phyloP scores from a whole-genome alignment of 2,888 invertebrate genomes.

The Spicauda simplicius region DNA sequence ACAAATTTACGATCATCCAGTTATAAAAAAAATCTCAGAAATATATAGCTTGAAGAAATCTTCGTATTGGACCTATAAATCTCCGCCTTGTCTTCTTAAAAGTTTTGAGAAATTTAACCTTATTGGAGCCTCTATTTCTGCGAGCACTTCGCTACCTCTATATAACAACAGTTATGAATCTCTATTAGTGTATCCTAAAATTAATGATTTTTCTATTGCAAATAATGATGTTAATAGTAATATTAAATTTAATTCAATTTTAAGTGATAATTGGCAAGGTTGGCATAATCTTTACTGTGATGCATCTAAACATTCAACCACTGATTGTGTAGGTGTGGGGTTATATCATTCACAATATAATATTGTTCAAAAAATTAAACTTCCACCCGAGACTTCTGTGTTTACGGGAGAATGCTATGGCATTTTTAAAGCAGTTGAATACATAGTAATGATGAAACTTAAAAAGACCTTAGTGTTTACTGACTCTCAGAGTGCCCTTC shows the following conservation, averaged over 20 bases:
- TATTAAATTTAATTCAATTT: slow-evolving; percentile 6
- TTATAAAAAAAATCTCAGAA: background rate
- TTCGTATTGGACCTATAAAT: slow-evolving; percentile 8
- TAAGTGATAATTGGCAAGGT: slow-evolving; percentile 6
- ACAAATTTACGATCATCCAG: background rate
- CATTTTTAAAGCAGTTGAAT: slow-evolving; percentile 7
- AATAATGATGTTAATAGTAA: slow-evolving; percentile 2
- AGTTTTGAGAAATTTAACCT: background rate
- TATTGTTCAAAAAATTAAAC: slow-evolving; percentile 23
- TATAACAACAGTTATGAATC: background rate
- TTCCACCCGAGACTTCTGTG: slow-evolving; percentile 22
- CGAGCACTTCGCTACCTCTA: background rate
- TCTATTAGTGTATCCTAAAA: background rate
- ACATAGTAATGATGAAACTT: slow-evolving; percentile 10
- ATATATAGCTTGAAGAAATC: background rate
- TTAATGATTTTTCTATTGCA: background rate
- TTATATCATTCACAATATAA: no score
- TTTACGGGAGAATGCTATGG: slow-evolving; percentile 26
- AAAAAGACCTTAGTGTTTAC: slow-evolving; percentile 11
- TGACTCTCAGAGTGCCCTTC: slow-evolving; percentile 17
- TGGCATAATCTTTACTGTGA: slow-evolving; percentile 22
- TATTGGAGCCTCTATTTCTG: background rate
- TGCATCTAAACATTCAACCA: slow-evolving; percentile 3
- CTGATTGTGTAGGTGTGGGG: background rate
- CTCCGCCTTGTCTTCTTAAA: background rate